Base-by-base conservation (phyloP, 2,888 invertebrate genomes). In the Drosophila neutralis region DNA sequence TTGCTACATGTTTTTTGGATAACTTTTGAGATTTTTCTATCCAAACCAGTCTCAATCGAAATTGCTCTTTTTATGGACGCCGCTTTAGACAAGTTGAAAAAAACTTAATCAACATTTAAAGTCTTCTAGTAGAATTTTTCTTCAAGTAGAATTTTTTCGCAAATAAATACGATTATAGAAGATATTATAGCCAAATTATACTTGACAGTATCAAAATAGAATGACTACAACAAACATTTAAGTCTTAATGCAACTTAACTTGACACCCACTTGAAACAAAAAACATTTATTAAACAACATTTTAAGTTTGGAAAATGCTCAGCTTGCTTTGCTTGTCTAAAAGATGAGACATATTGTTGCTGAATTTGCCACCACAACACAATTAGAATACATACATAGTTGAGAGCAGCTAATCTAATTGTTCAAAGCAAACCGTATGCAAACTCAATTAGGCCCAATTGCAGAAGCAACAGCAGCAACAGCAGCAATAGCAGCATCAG, bases 401-500 rank as follows among this genome's bases (percentile, higher is more conserved):
- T 53, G 48, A 42, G 64, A 67, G 61, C 53, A 57, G 63, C 33
- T 65, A 78, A 82, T 80, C 73, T 82, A 82, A 82, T 82, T 82
- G 81, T 67, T 71, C 82, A 82, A 82, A 82, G 82, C 75, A 80
- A 82, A 71, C 71, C 76, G 63, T 60, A 74, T 79, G 77, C 73
- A 83, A 83, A 81, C 81, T 81, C 68, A 83, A 83, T 83, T 83
- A 81, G 73, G 73, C 69, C 62, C 63, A 64, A 76, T 66, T 56
- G 54, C 51, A 49, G 36, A 15, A 45, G 56, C 63, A 69, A 24
- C 27, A 42, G 54, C 64, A 59, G 29, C 51, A 51, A 31, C 27
- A 49, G 21, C 33, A 62, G 33, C 52, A 24, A 24, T 2, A 24
- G 2, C 24, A 62, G 42, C 38, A 51, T 29, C 40, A 36, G 33